Evolutionary conservation across 2,888 invertebrate genomes (phyloP).

Genomic region (Microplitis deprimator): DNA sequence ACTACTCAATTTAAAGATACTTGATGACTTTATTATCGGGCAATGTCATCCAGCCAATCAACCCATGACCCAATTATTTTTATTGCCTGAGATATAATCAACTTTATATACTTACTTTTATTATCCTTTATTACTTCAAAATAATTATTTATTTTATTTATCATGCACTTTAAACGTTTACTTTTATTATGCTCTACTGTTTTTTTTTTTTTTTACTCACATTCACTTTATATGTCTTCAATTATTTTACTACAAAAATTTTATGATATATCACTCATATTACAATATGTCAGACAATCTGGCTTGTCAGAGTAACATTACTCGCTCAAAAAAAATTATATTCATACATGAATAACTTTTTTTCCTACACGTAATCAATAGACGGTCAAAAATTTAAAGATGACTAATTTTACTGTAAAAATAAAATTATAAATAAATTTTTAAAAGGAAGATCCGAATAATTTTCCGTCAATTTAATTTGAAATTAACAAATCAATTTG

Average conservation of each 20-base stretch:
- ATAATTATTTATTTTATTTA: neutral
- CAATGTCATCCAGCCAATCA: slow-evolving; percentile 2
- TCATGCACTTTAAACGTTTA: neutral
- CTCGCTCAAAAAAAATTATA: no score
- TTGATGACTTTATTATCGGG: slow-evolving; percentile 10
- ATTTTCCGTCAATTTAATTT: no score
- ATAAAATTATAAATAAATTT: no score
- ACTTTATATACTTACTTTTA: neutral
- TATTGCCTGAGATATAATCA: neutral
- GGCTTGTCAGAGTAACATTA: no score
- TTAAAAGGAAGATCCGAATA: no score
- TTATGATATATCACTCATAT: no score
- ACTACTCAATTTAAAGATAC: slow-evolving; percentile 6
- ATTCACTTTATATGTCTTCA: neutral
- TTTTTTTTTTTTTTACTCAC: neutral
- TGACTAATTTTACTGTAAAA: no score
- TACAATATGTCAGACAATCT: no score
- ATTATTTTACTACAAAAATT: neutral
- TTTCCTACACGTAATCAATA: no score
- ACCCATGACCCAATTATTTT: slow-evolving; percentile 2
- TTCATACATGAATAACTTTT: no score
- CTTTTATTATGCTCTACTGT: neutral
- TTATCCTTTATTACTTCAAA: neutral
- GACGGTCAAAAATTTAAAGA: no score
- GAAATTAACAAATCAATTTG: no score